Evolutionary conservation across 2,888 invertebrate genomes (phyloP).

Genomic region (Linnaemya vulpina): DNA sequence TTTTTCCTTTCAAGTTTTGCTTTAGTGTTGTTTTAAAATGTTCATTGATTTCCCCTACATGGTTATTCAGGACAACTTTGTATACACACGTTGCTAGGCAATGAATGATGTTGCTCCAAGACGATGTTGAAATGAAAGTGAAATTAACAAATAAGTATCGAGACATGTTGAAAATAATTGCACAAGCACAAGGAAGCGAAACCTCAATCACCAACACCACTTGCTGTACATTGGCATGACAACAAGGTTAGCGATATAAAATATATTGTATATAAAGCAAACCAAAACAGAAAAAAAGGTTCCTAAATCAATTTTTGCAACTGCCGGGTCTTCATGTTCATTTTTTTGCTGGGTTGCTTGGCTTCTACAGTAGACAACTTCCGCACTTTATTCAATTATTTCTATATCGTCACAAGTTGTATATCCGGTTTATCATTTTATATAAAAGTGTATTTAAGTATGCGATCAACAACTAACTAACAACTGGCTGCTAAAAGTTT

Average conservation of each 20-base stretch:
- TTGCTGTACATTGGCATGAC: slow-evolving; percentile 28
- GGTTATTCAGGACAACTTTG: slow-evolving; percentile 62
- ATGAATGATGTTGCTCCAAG: slow-evolving; percentile 46
- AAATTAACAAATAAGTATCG: slow-evolving; percentile 51
- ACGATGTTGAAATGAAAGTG: slow-evolving; percentile 68
- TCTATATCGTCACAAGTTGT: slow-evolving; percentile 29
- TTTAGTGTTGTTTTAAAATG: slow-evolving; percentile 2
- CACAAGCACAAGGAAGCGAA: slow-evolving; percentile 37
- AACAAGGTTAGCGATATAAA: slow-evolving; percentile 38
- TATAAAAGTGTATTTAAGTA: neutral
- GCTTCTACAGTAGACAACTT: slow-evolving; percentile 31
- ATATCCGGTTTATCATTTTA: slow-evolving; percentile 37
- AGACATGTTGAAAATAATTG: slow-evolving; percentile 26
- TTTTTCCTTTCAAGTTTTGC: neutral
- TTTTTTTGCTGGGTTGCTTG: slow-evolving; percentile 44
- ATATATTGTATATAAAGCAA: too few relatives aligned
- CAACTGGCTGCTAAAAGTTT: neutral
- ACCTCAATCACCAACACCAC: slow-evolving; percentile 28
- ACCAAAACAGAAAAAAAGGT: slow-evolving; percentile 9
- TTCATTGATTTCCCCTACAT: slow-evolving; percentile 43
- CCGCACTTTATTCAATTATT: slow-evolving; percentile 33
- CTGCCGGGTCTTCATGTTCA: slow-evolving; percentile 21
- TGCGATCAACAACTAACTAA: neutral
- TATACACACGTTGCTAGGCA: slow-evolving; percentile 26
- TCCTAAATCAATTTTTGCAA: slow-evolving; percentile 18